Percentiles rank a stretch among this genome's conserved stretches.
phyloP scores from a whole-genome alignment of 2,888 invertebrate species.

The Tachina lurida region DNA sequence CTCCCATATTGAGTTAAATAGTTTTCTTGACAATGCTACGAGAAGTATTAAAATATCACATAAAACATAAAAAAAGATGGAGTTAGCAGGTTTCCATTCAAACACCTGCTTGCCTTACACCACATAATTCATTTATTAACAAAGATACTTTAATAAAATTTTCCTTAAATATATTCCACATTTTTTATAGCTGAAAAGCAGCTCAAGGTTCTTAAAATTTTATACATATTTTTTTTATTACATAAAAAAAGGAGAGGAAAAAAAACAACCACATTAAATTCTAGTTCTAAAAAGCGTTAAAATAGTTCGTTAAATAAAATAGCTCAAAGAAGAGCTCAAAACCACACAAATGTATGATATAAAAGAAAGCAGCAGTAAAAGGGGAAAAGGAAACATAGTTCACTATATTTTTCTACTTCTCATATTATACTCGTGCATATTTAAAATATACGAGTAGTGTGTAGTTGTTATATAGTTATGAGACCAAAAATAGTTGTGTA shows the following conservation, averaged over 20 bases:
- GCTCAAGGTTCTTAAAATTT: constrained; percentile 17
- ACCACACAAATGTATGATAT: background rate
- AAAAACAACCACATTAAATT: background rate
- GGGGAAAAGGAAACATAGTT: constrained; percentile 1
- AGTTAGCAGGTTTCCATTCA: no score
- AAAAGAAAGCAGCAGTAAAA: constrained; percentile 1
- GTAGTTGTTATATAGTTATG: constrained; percentile 6
- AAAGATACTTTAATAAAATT: background rate
- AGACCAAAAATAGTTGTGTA: constrained; percentile 61
- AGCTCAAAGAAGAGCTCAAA: constrained; percentile 7
- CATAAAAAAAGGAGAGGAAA: background rate
- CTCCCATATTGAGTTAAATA: no score
- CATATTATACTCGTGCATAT: background rate
- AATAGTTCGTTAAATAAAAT: constrained; percentile 52
- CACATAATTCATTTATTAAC: background rate
- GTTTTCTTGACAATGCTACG: no score
- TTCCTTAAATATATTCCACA: background rate
- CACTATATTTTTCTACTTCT: background rate
- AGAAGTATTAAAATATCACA: no score
- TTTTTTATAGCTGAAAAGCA: constrained; percentile 5
- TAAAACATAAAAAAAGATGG: no score
- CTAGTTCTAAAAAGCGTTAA: constrained; percentile 29
- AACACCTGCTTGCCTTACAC: no score
- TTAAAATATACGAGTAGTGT: constrained; percentile 7
- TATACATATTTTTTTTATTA: constrained; percentile 1